Evolutionary conservation across 2,888 invertebrate genomes (phyloP).

Genomic region (Acanthococcus lagerstroemiae): DNA sequence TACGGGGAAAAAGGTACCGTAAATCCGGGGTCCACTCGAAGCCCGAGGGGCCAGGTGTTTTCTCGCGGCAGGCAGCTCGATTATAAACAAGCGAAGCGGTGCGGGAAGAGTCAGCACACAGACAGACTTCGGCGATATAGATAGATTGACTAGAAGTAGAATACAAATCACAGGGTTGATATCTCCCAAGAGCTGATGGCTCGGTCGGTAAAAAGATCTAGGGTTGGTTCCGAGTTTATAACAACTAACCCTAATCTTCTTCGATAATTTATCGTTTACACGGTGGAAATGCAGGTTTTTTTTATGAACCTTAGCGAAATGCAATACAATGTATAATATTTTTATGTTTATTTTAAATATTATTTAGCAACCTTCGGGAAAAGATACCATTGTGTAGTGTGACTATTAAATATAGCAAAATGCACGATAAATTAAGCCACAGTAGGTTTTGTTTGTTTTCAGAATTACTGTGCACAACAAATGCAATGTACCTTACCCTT

Average conservation of each 20-base stretch:
- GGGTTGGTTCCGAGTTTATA: neutral
- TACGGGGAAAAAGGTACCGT: neutral
- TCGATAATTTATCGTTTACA: slow-evolving; percentile 26
- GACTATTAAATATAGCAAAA: no score
- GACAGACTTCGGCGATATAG: slow-evolving; percentile 23
- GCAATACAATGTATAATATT: no score
- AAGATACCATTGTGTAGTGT: slow-evolving; percentile 3
- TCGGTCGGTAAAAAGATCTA: slow-evolving; percentile 17
- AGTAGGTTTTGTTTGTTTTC: no score
- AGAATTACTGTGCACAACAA: no score
- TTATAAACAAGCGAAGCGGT: neutral
- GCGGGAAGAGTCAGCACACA: neutral
- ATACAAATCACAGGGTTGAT: slow-evolving; percentile 30
- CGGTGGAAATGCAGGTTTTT: no score
- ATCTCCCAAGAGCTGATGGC: slow-evolving; percentile 5
- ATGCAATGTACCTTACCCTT: no score
- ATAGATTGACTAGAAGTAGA: slow-evolving; percentile 5
- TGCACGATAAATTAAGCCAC: no score
- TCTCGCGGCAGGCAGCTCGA: slow-evolving; percentile 25
- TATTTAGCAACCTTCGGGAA: no score
- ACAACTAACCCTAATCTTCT: slow-evolving; percentile 22
- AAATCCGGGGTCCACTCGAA: slow-evolving; percentile 29
- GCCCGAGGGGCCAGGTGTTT: slow-evolving; percentile 32
- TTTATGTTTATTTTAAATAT: no score
- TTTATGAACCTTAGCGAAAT: no score